Conservation (phyloP, 2,888 invertebrate genomes). For the Ophonus ardosiacus region DNA sequence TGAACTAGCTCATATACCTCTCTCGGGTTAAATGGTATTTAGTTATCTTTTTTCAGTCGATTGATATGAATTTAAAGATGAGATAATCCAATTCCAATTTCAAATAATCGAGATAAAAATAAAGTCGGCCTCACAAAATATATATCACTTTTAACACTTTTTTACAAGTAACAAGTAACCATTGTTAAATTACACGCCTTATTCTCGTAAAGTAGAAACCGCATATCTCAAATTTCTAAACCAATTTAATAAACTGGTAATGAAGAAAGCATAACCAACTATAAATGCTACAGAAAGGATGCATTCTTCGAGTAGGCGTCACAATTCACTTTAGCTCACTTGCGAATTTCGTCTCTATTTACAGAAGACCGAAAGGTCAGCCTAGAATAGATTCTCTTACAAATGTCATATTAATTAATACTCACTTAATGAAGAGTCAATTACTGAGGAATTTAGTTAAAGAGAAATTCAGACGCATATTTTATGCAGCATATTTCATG, state of each 20-base stretch:
- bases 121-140: too few species aligned
- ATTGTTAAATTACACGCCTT: too few species aligned
- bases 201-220: not conserved
- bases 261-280: slow-evolving; percentile 7
- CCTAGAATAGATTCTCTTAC: not conserved
- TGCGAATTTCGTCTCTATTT: not conserved
- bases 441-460: slow-evolving; percentile 27
- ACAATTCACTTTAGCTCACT: not conserved
- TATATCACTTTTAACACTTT: not conserved
- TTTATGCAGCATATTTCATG: not conserved
- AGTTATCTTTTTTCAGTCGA: too few species aligned
- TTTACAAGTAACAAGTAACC: not conserved
- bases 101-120: too few species aligned
- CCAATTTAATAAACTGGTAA: not conserved
- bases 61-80: too few species aligned
- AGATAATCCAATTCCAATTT: too few species aligned
- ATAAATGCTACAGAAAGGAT: not conserved
- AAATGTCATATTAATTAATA: slow-evolving; percentile 50
- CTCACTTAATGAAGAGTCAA: slow-evolving; percentile 25
- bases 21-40: too few species aligned
- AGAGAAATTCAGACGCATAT: slow-evolving; percentile 28
- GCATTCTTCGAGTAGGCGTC: not conserved
- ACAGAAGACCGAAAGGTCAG: not conserved
- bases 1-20: too few species aligned
- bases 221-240: not conserved